Evolutionary conservation across 2,797 vertebrate genomes (phyloP).

Genomic region (Esox masquinongy): DNA sequence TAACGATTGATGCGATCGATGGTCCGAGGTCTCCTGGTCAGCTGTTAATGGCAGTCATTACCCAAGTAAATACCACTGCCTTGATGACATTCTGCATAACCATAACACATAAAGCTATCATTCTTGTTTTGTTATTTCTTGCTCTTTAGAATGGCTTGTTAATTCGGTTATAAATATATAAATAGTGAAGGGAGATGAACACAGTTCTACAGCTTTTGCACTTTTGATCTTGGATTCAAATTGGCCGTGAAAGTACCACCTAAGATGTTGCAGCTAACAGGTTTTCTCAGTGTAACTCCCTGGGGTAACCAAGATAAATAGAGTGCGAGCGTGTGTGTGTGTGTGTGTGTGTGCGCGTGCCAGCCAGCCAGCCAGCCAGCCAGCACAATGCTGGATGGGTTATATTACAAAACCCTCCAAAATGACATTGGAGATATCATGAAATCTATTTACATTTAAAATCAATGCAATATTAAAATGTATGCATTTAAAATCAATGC

Average conservation of each 20-base stretch:
- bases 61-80: constrained; percentile 30
- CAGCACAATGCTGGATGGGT: neutral
- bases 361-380: constrained; percentile 2
- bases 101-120: constrained; percentile 15
- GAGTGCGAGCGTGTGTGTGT: constrained; percentile 19
- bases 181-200: neutral
- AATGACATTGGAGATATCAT: no score
- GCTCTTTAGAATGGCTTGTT: constrained; percentile 27
- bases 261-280: neutral
- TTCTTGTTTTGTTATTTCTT: constrained; percentile 17
- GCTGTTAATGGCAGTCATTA: constrained; percentile 53
- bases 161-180: neutral
- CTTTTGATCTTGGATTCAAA: constrained; percentile 30
- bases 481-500: no score
- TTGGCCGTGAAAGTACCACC: constrained; percentile 42
- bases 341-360: constrained; percentile 41
- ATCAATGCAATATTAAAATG: no score
- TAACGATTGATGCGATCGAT: constrained; percentile 57
- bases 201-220: neutral
- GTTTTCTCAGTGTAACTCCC: constrained; percentile 37
- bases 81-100: constrained; percentile 12
- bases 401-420: no score
- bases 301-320: constrained; percentile 35
- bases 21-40: constrained; percentile 43
- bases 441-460: no score